These are phyloP conservation scores for Drosophila merina DNA, from an alignment of 2,888 invertebrate genomes.

Conservation along the genomic window DNA sequence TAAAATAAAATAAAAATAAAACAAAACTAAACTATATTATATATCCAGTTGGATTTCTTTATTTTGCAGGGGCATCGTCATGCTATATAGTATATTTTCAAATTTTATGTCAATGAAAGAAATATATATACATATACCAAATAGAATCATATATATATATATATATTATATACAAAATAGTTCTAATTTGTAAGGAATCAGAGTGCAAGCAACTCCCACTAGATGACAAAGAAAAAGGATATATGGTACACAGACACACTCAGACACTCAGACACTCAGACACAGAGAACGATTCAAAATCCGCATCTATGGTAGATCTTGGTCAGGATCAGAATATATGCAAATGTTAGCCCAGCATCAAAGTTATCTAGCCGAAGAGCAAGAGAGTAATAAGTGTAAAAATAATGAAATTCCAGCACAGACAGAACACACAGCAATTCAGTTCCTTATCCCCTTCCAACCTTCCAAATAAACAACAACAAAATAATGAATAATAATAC, in stretches of 20 bases:
- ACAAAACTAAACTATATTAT: constrained; percentile 1
- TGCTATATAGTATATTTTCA: constrained; percentile 50
- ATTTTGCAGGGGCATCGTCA: constrained; percentile 16
- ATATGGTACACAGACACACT: constrained; percentile 8
- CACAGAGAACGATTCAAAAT: background rate
- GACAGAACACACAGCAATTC: constrained; percentile 16
- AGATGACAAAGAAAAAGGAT: constrained; percentile 8
- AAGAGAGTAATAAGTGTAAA: constrained; percentile 34
- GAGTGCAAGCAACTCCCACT: constrained; percentile 21
- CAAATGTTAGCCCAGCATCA: constrained; percentile 5
- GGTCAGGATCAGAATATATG: background rate
- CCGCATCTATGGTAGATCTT: background rate
- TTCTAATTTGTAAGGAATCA: constrained; percentile 52
- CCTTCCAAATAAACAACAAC: background rate
- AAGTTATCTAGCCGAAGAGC: constrained; percentile 14
- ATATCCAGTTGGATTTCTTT: background rate
- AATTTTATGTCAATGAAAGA: constrained; percentile 65
- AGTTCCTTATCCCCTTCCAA: constrained; percentile 17
- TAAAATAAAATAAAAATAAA: background rate
- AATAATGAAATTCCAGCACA: constrained; percentile 29
- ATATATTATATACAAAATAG: constrained; percentile 46
- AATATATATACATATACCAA: constrained; percentile 46
- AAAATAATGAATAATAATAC: background rate
- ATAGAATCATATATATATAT: constrained; percentile 41
- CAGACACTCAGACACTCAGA: constrained; percentile 4